Conservation (phyloP, 2,113 vertebrate species). For the Numenius arquata region DNA sequence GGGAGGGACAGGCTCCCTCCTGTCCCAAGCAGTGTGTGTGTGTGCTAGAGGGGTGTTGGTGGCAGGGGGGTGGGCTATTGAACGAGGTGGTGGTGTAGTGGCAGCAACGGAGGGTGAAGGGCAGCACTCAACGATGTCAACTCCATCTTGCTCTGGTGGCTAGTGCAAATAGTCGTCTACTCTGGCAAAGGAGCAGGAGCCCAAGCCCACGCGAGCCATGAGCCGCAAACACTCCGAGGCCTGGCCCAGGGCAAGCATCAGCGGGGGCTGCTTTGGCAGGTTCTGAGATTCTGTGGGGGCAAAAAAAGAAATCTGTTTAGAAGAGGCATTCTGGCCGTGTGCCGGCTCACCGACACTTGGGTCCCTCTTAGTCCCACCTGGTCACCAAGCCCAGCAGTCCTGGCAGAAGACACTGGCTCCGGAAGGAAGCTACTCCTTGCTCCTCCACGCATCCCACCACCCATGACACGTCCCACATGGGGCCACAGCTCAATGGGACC, state of each 20-base stretch:
- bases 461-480: fast-evolving
- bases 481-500: background rate
- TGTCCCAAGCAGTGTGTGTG: background rate
- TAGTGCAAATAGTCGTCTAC: constrained; percentile 99
- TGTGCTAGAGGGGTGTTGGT: background rate
- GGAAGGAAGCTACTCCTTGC: background rate
- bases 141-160: constrained; percentile 58
- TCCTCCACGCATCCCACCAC: background rate
- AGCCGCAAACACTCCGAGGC: constrained; percentile 97
- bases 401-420: background rate
- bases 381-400: background rate
- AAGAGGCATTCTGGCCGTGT: background rate
- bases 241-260: constrained; percentile 96
- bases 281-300: constrained; percentile 91
- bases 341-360: background rate
- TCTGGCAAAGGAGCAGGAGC: constrained; percentile 98
- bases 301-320: background rate
- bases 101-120: constrained; percentile 50
- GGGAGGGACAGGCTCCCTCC: constrained; percentile 36
- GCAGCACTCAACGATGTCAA: constrained; percentile 49
- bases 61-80: constrained; percentile 20
- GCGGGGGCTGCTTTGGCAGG: constrained; percentile 96
- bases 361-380: background rate
- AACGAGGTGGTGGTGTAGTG: constrained; percentile 38
- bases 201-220: constrained; percentile 93